Conservation (phyloP, 37 sponge, comb jelly and placozoan genomes). For the Dysidea cf. avara region DNA sequence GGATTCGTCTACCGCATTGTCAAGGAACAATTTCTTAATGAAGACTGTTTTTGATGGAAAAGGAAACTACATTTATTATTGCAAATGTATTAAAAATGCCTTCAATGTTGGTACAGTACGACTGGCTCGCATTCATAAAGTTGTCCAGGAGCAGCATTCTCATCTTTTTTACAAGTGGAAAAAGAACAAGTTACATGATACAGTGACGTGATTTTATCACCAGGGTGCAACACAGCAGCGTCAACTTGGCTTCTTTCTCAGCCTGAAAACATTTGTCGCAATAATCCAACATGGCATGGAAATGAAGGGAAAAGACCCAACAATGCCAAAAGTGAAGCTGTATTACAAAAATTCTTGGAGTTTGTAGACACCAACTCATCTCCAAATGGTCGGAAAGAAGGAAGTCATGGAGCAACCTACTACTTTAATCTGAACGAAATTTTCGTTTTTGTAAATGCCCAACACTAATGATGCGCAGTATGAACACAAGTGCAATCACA, state of each 20-base stretch:
- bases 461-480: conserved; percentile 29
- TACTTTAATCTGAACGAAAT: too few species aligned
- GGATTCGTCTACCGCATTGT: too few species aligned
- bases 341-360: not conserved
- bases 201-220: conserved; percentile 8
- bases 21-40: conserved; percentile 1
- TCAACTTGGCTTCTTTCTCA: conserved; percentile 5
- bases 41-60: conserved; percentile 28
- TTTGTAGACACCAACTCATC: conserved; percentile 9
- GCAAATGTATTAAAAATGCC: conserved; percentile 5
- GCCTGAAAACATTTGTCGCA: too few species aligned
- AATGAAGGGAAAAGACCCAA: conserved; percentile 7
- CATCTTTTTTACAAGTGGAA: not conserved
- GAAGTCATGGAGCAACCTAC: conserved; percentile 9
- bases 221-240: conserved; percentile 6
- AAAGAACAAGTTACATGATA: conserved; percentile 9
- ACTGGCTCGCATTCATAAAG: conserved; percentile 6
- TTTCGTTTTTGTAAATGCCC: not conserved
- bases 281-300: not conserved
- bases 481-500: conserved; percentile 27
- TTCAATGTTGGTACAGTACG: conserved; percentile 9
- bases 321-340: not conserved
- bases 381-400: conserved; percentile 13
- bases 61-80: conserved; percentile 21
- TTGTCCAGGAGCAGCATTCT: not conserved